Conservation (phyloP, 2,888 invertebrate species). For the Drosophila koepferae region DNA sequence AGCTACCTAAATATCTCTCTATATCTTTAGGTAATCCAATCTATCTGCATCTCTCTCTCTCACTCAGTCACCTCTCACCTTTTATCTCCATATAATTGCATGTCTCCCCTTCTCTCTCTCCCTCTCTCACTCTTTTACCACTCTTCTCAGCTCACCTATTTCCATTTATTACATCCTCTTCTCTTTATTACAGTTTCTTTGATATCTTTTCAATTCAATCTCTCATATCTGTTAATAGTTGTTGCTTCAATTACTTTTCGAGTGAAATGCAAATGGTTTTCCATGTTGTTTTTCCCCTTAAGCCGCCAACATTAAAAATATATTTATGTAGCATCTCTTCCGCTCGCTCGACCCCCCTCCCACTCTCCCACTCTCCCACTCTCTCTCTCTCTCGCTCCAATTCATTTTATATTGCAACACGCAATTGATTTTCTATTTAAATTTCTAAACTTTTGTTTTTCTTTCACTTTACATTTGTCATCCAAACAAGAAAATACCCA, state of each 20-base stretch:
- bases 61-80: no score
- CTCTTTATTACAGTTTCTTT: not conserved
- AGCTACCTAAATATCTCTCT: no score
- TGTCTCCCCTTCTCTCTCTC: not conserved
- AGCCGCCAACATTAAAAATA: conserved; percentile 25
- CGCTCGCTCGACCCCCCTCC: not conserved
- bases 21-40: no score
- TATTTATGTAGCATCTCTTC: conserved; percentile 31
- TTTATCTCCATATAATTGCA: no score
- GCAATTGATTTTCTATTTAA: conserved; percentile 58
- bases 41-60: no score
- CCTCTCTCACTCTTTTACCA: no score
- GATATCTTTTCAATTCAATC: not conserved
- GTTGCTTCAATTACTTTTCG: conserved; percentile 15
- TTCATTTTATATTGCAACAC: conserved; percentile 53
- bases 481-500: conserved; percentile 17
- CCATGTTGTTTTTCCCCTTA: not conserved
- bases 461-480: conserved; percentile 39
- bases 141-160: not conserved
- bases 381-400: conserved; percentile 33
- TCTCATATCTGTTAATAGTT: conserved; percentile 6
- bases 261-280: conserved; percentile 19
- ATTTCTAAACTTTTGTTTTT: conserved; percentile 32
- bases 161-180: not conserved
- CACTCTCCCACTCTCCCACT: not conserved